These are phyloP conservation scores for Pelochelys cantorii DNA, from an alignment of 2,797 vertebrate genomes.

Conservation along the genomic window DNA sequence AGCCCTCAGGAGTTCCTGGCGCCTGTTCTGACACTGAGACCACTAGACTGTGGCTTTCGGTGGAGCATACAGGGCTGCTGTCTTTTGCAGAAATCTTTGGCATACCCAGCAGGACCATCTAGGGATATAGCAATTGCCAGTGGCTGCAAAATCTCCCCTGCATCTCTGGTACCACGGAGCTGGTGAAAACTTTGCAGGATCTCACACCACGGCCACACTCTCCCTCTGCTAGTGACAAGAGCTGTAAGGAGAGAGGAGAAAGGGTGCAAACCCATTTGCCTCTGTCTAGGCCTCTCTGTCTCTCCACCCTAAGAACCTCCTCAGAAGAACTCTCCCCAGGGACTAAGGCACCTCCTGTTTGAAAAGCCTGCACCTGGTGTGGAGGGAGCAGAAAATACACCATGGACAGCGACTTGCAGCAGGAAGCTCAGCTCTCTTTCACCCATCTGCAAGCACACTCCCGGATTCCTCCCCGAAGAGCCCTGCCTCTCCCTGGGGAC, in stretches of 20 bases:
- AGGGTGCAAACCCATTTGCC: background rate
- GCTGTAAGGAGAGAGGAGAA: background rate
- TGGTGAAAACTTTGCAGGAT: background rate
- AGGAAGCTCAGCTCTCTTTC: background rate
- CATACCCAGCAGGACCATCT: background rate
- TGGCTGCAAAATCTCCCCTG: background rate
- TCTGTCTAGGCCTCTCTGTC: background rate
- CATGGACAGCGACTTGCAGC: constrained; percentile 28
- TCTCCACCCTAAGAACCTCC: background rate
- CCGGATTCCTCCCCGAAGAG: background rate
- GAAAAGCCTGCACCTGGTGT: background rate
- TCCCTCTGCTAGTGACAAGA: background rate
- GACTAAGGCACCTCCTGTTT: background rate
- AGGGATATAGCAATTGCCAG: background rate
- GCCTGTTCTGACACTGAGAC: background rate
- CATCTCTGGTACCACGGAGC: background rate
- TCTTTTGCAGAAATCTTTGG: background rate
- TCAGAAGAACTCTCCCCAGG: background rate
- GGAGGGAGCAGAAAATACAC: background rate
- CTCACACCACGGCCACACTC: background rate
- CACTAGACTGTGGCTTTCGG: background rate
- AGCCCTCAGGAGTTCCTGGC: background rate
- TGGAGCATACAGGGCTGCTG: background rate
- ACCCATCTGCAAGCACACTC: background rate
- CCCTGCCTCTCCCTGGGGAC: background rate